phyloP scores from a whole-genome alignment of 2,888 invertebrate genomes.

The Cantharis lateralis region DNA sequence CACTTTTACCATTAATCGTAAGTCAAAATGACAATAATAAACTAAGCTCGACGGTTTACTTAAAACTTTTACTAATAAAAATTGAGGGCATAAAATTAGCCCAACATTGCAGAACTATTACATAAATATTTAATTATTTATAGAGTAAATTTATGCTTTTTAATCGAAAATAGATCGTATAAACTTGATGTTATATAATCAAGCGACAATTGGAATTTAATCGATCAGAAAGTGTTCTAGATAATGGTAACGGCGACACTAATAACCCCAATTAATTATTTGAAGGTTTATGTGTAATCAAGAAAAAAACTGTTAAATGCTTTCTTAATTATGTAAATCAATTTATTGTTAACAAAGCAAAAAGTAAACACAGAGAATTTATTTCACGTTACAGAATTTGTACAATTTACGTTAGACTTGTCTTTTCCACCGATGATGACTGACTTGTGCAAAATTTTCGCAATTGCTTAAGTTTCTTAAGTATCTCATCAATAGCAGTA shows the following conservation, averaged over 20 bases:
- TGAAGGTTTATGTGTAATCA: neutral
- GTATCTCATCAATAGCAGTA: neutral
- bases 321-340: neutral
- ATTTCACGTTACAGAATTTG: neutral
- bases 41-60: neutral
- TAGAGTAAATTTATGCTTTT: slow-evolving; percentile 4
- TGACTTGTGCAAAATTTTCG: rapidly evolving
- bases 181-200: neutral
- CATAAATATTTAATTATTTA: slow-evolving; percentile 8
- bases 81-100: slow-evolving; percentile 17
- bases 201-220: neutral
- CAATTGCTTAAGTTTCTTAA: neutral
- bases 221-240: neutral
- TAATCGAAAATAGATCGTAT: neutral
- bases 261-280: neutral
- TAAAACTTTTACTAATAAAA: slow-evolving; percentile 17
- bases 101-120: slow-evolving; percentile 15
- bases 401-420: neutral
- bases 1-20: neutral
- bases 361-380: neutral
- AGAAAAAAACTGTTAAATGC: neutral
- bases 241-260: neutral
- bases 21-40: neutral
- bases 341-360: neutral
- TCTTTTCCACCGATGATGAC: neutral